phyloP scores from a whole-genome alignment of 2,113 vertebrate species.

The Indri indri region DNA sequence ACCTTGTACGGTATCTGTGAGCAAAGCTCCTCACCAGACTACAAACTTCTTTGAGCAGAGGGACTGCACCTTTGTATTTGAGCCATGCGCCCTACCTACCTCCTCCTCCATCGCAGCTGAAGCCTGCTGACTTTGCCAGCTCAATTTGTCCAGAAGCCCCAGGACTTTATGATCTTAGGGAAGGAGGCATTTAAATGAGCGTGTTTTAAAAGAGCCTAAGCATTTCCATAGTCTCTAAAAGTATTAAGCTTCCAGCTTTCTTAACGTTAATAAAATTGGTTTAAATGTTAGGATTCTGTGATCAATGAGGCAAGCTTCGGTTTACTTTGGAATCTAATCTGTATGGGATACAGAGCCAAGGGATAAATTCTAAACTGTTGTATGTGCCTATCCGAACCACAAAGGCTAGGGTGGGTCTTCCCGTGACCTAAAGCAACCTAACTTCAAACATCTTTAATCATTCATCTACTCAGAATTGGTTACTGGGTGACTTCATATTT shows the following conservation, averaged over 20 bases:
- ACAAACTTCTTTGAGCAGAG: not conserved
- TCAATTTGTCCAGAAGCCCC: not conserved
- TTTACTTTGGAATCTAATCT: slow-evolving; percentile 9
- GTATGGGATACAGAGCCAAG: not conserved
- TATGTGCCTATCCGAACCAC: not conserved
- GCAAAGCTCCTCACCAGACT: not conserved
- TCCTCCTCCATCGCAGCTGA: not conserved
- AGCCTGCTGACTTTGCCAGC: not conserved
- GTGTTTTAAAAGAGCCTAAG: slow-evolving; percentile 7
- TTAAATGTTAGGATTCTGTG: not conserved
- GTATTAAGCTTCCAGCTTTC: not conserved
- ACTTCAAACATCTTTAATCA: not conserved
- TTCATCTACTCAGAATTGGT: not conserved
- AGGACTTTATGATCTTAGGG: not conserved
- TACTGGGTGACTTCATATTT: not conserved
- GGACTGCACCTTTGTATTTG: not conserved
- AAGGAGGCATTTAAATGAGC: slow-evolving; percentile 9
- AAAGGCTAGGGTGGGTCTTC: not conserved
- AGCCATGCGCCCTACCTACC: not conserved
- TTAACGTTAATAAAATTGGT: not conserved
- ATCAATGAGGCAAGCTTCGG: not conserved
- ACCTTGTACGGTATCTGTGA: not conserved
- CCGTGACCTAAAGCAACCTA: slow-evolving; percentile 1
- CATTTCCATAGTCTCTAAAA: slow-evolving; percentile 1
- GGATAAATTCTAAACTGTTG: not conserved